Evolutionary conservation across 1,140 invertebrate genomes (phyloP), one percentile per base, ranked within the genome.

Genomic region (Papilio glaucus): DNA sequence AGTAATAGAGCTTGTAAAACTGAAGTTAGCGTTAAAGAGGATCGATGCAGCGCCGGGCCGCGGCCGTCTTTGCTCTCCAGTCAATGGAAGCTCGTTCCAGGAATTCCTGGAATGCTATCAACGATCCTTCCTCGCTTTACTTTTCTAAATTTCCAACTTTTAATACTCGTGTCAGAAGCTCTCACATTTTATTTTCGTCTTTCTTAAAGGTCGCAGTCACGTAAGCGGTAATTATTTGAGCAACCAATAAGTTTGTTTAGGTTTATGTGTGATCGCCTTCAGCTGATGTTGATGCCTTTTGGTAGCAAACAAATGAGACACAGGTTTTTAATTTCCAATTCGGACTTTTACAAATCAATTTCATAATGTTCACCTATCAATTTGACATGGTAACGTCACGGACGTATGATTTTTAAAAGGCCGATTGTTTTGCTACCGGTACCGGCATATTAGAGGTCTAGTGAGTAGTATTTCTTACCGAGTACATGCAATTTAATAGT

Each of bases 71-170:
- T 24, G 49, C 49, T 53, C 18, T 53, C 49, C 21, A 12, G 9
- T 18, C 24, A n/a, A 53, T 18, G 18, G n/a, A 8, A 9, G 18
- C 21, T 21, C 18, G 49, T 24, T 53, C 49, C 21, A 24, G 8
- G 18, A 24, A 53, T 10, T 24, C 9, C 0, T 15, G 6, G 4
- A 53, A 53, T 24, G 21, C 49, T 26, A 12, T 12, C 1, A 53
- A 53, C 21, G 49, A n/a, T n/a, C n/a, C 21, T 4, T 4, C 1
- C 9, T 0, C 21, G n/a, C 21, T 45, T 45, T 45, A 45, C 13
- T 41, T 41, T 41, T 53, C 21, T 21, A 53, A 53, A 53, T 53
- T 21, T 5, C 45, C 18, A 53, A 53, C 15, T 53, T 53, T 45
- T 18, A 4, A 53, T 24, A 33, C 29, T 3, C 49, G 1, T 7